Evolutionary conservation across 1,140 invertebrate species (phyloP).

Genomic region (Penaeus indicus): DNA sequence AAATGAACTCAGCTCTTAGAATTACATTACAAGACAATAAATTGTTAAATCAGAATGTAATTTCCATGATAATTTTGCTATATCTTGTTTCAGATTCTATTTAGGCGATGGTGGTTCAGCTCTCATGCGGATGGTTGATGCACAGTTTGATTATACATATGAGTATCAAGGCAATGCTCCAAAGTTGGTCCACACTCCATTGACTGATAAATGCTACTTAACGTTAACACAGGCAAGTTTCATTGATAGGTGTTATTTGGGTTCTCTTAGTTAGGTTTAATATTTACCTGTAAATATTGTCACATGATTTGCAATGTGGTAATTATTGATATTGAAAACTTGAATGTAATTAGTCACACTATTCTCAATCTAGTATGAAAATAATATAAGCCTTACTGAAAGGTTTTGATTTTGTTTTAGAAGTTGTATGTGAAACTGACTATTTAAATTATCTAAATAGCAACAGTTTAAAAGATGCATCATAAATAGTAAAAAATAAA

Average conservation of each 20-base stretch:
- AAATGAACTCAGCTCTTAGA: background rate
- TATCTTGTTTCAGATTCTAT: constrained; percentile 71
- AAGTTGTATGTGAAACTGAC: no score
- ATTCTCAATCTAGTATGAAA: no score
- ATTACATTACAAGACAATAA: no score
- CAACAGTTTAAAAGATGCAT: no score
- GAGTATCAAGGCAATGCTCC: constrained; percentile 96
- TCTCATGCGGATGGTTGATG: constrained; percentile 81
- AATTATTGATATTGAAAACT: no score
- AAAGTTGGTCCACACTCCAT: constrained; percentile 91
- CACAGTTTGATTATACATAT: constrained; percentile 95
- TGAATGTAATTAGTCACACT: no score
- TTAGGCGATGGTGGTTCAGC: constrained; percentile 71
- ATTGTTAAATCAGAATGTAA: no score
- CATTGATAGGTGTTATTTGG: constrained; percentile 70
- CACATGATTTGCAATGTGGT: no score
- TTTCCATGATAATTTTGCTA: background rate
- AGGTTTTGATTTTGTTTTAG: no score
- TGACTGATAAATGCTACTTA: constrained; percentile 96
- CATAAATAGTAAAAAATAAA: background rate
- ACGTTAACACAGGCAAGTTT: constrained; percentile 83
- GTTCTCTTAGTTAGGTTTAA: background rate
- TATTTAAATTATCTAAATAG: no score
- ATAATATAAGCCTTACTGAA: no score
- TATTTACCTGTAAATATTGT: background rate